Evolutionary conservation across 2,797 vertebrate genomes (phyloP), one percentile per base, ranked within the genome.

Genomic region (Siniperca obscura): DNA sequence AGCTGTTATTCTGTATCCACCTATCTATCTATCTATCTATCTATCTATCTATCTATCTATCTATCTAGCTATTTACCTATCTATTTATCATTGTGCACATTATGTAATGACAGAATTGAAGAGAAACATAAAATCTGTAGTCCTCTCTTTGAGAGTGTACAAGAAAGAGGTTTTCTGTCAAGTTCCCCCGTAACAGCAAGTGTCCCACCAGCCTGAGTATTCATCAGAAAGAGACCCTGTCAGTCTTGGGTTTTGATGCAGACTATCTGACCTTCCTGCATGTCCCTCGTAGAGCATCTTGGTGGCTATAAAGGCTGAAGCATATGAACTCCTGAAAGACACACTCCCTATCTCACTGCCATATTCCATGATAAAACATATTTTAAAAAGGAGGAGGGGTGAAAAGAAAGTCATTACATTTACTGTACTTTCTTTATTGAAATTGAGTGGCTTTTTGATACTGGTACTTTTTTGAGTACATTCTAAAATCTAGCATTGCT

Each of bases 1-100:
- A 75, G 74, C 53, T 78, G 57, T 62, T 70, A 27, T 52, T 50
- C 48, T 64, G 38, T 34, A 56, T 60, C 55, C 59, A 46, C 48
- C 42, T 36, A 27, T 72, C 12, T 14, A 53, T 78, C 42, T 36
- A 27, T 72, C 12, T 14, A 53, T 78, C 55, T 60, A 30, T 30
- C 42, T 36, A 27, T 72, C 12, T 14, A 53, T 78, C 55, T 60
- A 27, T 1, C 42, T 36, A 27, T 68, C 12, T 14, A 53, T 75
- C 55, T 60, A 64, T 46, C 11, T 40, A n/a, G 22, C 40, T 34
- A 56, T 56, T 40, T 46, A 46, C n/a, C 52, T 27, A 30, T 68
- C 9, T 9, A 34, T 69, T 27, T 27, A 25, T 25, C 25, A 27
- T 9, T 44, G 25, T 65, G 11, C 5, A 30, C 22, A 30, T 40